These are phyloP conservation scores for Phoenoteleia sp. DNA, from an alignment of 2,888 invertebrate species.

Conservation along the genomic window DNA sequence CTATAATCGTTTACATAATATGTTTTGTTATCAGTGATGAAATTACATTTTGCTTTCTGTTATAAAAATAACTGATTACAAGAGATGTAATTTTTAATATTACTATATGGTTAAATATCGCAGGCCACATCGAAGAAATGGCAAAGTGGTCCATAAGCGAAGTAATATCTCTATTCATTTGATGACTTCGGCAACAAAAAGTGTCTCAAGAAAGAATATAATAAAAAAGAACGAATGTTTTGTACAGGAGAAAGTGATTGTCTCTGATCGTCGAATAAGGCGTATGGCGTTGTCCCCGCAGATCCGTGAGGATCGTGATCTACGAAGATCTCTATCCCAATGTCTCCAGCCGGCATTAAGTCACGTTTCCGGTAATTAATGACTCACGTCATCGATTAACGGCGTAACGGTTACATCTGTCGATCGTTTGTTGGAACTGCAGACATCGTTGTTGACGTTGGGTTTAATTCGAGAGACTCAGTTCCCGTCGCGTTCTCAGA, in stretches of 20 bases:
- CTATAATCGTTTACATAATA: too few relatives aligned
- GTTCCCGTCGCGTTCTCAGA: constrained; percentile 31
- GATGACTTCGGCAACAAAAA: constrained; percentile 29
- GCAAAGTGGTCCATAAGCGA: constrained; percentile 15
- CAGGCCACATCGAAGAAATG: constrained; percentile 32
- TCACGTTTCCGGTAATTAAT: constrained; percentile 85
- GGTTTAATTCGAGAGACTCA: constrained; percentile 38
- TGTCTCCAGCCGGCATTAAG: constrained; percentile 73
- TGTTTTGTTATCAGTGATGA: too few relatives aligned
- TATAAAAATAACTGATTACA: too few relatives aligned
- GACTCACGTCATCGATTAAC: constrained; percentile 82
- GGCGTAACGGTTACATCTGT: constrained; percentile 80
- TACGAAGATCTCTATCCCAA: constrained; percentile 77
- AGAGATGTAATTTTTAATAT: too few relatives aligned
- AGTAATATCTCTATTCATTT: constrained; percentile 51
- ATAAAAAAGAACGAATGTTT: constrained; percentile 68
- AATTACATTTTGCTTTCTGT: too few relatives aligned
- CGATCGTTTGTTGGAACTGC: constrained; percentile 78
- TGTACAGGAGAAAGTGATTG: constrained; percentile 81
- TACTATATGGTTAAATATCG: too few relatives aligned
- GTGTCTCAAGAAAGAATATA: constrained; percentile 36
- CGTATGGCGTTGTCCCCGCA: constrained; percentile 66
- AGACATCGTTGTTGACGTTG: constrained; percentile 55
- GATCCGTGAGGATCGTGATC: constrained; percentile 82
- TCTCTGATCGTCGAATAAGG: constrained; percentile 68